These are phyloP conservation scores for Mycetomoellerius zeteki DNA, from an alignment of 1,140 invertebrate genomes.

Conservation along the genomic window DNA sequence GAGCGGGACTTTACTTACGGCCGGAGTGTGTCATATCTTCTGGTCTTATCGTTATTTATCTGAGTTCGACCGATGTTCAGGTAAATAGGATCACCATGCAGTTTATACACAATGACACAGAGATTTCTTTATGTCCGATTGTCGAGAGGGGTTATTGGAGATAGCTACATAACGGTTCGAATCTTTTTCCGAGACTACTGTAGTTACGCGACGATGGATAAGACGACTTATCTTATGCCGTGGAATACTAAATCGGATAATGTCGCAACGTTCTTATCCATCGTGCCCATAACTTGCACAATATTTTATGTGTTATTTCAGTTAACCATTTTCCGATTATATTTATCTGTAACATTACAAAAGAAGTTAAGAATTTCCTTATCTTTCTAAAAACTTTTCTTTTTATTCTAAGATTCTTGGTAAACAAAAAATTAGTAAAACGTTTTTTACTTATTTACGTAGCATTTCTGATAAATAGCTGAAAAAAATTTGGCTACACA, in stretches of 20 bases:
- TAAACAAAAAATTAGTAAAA: too few relatives aligned
- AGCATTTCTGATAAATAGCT: background rate
- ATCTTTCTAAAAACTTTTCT: background rate
- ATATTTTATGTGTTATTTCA: background rate
- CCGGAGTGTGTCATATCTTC: conserved; percentile 9
- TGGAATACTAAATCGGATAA: background rate
- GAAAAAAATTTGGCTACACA: background rate
- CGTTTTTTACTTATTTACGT: background rate
- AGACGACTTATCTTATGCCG: conserved; percentile 20
- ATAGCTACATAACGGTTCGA: background rate
- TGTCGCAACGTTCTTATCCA: conserved; percentile 3
- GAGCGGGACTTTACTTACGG: conserved; percentile 34
- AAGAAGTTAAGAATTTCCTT: background rate
- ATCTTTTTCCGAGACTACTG: conserved; percentile 30
- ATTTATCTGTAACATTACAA: background rate
- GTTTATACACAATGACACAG: conserved; percentile 37
- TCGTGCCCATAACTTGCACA: background rate
- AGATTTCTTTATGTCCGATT: conserved; percentile 48
- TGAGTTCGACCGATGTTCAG: conserved; percentile 4
- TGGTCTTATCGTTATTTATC: conserved; percentile 59
- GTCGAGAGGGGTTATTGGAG: conserved; percentile 12
- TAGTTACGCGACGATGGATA: conserved; percentile 43
- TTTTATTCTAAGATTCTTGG: background rate
- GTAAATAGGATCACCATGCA: conserved; percentile 34
- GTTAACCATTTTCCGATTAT: background rate